Evolutionary conservation across 2,888 invertebrate genomes (phyloP), one percentile per base, ranked within the genome.

Genomic region (Julus scandinavius): DNA sequence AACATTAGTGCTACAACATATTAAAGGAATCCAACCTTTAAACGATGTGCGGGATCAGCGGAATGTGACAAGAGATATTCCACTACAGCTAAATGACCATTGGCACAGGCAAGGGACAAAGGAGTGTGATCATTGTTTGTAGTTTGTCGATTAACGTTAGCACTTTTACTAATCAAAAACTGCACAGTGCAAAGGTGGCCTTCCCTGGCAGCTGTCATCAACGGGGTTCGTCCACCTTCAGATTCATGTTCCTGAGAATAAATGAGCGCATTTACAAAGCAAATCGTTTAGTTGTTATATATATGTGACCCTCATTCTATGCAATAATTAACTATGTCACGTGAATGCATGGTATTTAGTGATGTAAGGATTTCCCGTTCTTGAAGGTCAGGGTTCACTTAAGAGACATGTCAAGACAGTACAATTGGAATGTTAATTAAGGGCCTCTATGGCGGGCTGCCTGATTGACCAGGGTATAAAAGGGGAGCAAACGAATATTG

Each of bases 171-270:
- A 90, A 99, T 96, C 89, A 99, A 95, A 94, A 97, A 98, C 94
- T 98, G 97, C 90, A 99, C 98, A 90, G 99, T 98, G 93, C 97
- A 97, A 88, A 97, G 93, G 93, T 99, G 98, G 0, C 99, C 99
- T 20, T 98, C 98, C 90, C 99, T 95, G 90, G 98, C 98, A 45
- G 99, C 99, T 93, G 99, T 99, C 99, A 99, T 99, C 91, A 99
- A 93, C 86, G 99, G 98, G 90, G 99, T 99, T 91, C 98, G 95
- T 6, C 99, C 99, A 89, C 98, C 99, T 93, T 99, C 99, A 85
- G 97, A 97, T 93, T 98, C 97, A 93, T 98, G 98, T 93, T 99
- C 98, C 95, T 95, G 91, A 91, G 91, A 90, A 86, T 87, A 89
- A 40, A 54, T 29, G 50, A 45, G 15, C 7, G 20, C 40, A 54